Evolutionary conservation across 1,140 invertebrate species (phyloP), one percentile per base, ranked within the genome.

Genomic region (Tigriopus japonicus): DNA sequence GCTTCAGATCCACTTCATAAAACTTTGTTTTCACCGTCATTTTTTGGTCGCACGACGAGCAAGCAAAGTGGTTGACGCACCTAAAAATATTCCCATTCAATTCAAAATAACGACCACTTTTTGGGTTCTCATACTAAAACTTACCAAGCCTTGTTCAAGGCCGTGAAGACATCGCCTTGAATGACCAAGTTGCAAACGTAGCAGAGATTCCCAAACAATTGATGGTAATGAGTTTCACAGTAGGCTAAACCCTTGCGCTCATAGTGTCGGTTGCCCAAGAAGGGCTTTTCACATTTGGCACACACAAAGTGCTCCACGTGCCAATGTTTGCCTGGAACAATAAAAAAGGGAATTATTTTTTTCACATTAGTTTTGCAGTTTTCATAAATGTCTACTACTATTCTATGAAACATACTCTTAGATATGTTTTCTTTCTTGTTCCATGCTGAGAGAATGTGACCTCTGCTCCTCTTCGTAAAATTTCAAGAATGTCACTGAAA

Each of bases 241-340:
- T 99, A 99, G 1, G 95, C 94, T 64, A 98, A 74, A 2, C 95
- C 95, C 69, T 96, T 96, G 71, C 95, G 94, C 74, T 99, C 96
- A 73, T 98, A 99, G 74, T 99, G 95, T 1, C 94, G 83, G 75
- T 96, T 91, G 0, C 96, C 96, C 68, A 97, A 80, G 76, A 99
- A 99, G 0, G 96, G 96, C 71, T 98, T 98, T 74, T 98, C 96
- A 73, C 95, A 99, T 74, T 97, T 96, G 62, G 94, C 93, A 73
- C 95, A 99, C 0, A 98, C 95, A 76, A 99, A 98, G 76, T 98
- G 95, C 81, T 90, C 95, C 14, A 98, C 94, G 75, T 99, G 95
- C 94, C 94, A 99, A 69, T 98, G 88, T 74, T 98, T 98, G 6
- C 93, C 56, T 49, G 21, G n/a, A 49, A 21, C 12, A 49, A 49